phyloP scores from a whole-genome alignment of 2,888 invertebrate genomes.

The Synanthedon vespiformis region DNA sequence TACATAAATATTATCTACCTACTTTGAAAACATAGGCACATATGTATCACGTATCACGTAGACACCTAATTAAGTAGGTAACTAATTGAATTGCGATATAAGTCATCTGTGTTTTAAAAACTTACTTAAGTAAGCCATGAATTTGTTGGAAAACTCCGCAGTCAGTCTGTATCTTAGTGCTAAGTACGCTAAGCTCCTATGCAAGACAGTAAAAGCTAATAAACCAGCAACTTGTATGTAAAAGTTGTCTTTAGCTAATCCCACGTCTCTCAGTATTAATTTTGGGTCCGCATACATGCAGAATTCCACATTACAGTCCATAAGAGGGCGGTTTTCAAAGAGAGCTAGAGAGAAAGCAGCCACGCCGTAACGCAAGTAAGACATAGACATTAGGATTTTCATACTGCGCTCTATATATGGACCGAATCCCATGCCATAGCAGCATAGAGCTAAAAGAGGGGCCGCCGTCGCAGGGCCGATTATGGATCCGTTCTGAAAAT shows the following conservation, averaged over 20 bases:
- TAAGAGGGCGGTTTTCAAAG: conserved; percentile 66
- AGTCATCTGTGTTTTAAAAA: conserved; percentile 61
- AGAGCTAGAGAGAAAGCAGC: conserved; percentile 72
- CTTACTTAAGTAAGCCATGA: conserved; percentile 67
- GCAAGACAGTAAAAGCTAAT: conserved; percentile 65
- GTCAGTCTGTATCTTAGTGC: conserved; percentile 71
- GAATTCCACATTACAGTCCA: conserved; percentile 72
- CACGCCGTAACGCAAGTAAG: conserved; percentile 77
- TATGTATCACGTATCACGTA: no score
- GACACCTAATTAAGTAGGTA: no score
- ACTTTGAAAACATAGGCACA: no score
- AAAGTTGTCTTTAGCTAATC: conserved; percentile 65
- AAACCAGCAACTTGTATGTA: conserved; percentile 69
- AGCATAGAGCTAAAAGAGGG: conserved; percentile 67
- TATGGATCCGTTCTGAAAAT: conserved; percentile 72
- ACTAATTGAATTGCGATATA: neutral
- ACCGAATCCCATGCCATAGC: conserved; percentile 75
- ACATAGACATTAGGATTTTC: conserved; percentile 66
- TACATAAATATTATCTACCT: no score
- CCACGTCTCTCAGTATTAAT: conserved; percentile 75
- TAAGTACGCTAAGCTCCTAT: conserved; percentile 65
- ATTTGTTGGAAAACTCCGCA: conserved; percentile 65
- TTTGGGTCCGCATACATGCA: conserved; percentile 71
- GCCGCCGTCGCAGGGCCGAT: conserved; percentile 69
- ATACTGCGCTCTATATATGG: conserved; percentile 62